A percentile compares a stretch with the other conserved stretches of the same genome.
Evolutionary conservation across 2,797 vertebrate genomes (phyloP).

Genomic region (Poeciliopsis turneri): DNA sequence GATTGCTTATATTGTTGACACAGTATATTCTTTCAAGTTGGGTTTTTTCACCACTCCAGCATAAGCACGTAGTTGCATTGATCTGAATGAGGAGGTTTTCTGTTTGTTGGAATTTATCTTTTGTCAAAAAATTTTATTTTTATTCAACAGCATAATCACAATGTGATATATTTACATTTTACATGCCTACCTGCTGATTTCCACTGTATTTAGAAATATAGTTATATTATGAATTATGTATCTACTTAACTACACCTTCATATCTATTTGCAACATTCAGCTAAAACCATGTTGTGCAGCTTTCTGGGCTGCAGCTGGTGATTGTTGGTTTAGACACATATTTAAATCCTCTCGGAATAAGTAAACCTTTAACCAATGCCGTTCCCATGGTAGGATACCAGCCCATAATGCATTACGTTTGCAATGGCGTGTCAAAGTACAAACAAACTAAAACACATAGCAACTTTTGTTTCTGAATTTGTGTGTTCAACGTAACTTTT

Average conservation of each 20-base stretch:
- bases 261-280: slow-evolving; percentile 13
- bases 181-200: neutral
- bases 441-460: neutral
- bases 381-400: slow-evolving; percentile 23
- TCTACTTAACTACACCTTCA: neutral
- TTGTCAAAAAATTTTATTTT: neutral
- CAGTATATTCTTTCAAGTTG: slow-evolving; percentile 83
- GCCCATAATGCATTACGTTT: slow-evolving; percentile 13
- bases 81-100: neutral
- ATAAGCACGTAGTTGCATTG: slow-evolving; percentile 38
- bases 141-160: neutral
- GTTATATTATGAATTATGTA: neutral
- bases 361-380: neutral
- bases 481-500: neutral
- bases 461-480: neutral
- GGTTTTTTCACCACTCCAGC: slow-evolving; percentile 74
- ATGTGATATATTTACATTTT: neutral
- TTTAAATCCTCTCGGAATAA: neutral
- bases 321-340: neutral
- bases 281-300: neutral
- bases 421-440: slow-evolving; percentile 29
- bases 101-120: neutral
- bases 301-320: neutral
- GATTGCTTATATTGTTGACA: slow-evolving; percentile 84
- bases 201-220: too few species aligned